Evolutionary conservation across 2,888 invertebrate species (phyloP).

Genomic region (Villa cingulata): DNA sequence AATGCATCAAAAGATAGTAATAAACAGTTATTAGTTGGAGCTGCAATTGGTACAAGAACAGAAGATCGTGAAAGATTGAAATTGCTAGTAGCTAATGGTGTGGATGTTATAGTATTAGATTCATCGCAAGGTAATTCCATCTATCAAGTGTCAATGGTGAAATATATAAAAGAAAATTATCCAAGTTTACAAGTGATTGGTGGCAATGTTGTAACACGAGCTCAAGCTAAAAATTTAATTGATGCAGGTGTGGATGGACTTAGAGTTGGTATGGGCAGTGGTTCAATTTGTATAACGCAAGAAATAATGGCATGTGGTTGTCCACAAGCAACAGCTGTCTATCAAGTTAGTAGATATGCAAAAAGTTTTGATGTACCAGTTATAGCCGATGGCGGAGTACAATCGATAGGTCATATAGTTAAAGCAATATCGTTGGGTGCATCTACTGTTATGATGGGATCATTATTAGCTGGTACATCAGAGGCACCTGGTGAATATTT

Average conservation of each 20-base stretch:
- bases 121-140: conserved; percentile 96
- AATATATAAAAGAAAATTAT: conserved; percentile 74
- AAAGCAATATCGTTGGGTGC: conserved; percentile 89
- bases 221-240: conserved; percentile 93
- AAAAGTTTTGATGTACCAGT: conserved; percentile 83
- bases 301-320: conserved; percentile 99
- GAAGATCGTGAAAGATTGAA: conserved; percentile 70
- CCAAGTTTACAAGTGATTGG: conserved; percentile 85
- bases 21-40: conserved; percentile 84
- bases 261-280: conserved; percentile 97
- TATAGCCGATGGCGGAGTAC: conserved; percentile 97
- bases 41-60: conserved; percentile 82
- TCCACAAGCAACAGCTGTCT: conserved; percentile 95
- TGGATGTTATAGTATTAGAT: conserved; percentile 92
- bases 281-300: conserved; percentile 98
- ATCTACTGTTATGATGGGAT: conserved; percentile 98
- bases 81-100: conserved; percentile 72
- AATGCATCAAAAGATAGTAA: conserved; percentile 95
- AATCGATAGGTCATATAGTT: conserved; percentile 90
- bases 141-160: conserved; percentile 92
- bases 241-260: conserved; percentile 95
- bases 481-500: conserved; percentile 99
- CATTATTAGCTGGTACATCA: conserved; percentile 90
- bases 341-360: conserved; percentile 87
- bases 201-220: conserved; percentile 93